A percentile compares a stretch with the other conserved stretches of the same genome.
Evolutionary conservation across 2,113 vertebrate species (phyloP).

Genomic region (Nyctereutes procyonoides): DNA sequence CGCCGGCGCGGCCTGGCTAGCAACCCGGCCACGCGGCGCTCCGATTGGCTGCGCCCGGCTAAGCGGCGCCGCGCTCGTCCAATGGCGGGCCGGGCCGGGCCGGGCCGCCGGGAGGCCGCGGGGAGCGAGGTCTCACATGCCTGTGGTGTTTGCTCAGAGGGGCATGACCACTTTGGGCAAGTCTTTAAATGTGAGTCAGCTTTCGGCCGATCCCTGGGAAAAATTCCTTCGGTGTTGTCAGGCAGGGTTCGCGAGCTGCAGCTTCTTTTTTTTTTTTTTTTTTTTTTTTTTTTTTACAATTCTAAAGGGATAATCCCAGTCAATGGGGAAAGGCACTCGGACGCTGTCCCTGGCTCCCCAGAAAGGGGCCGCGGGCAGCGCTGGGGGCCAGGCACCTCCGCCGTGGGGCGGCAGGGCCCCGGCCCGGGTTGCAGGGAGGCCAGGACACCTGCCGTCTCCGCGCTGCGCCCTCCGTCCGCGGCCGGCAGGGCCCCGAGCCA

Average conservation of each 20-base stretch:
- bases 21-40: slow-evolving; percentile 78
- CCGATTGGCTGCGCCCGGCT: slow-evolving; percentile 83
- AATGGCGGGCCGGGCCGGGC: slow-evolving; percentile 79
- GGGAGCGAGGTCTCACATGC: slow-evolving; percentile 87
- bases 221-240: slow-evolving; percentile 91
- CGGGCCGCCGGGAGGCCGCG: slow-evolving; percentile 82
- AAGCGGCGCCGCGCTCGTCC: slow-evolving; percentile 75
- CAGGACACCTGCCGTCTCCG: not conserved
- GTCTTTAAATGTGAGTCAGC: slow-evolving; percentile 91
- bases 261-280: slow-evolving; percentile 58
- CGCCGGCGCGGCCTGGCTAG: slow-evolving; percentile 65
- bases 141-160: slow-evolving; percentile 91
- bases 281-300: slow-evolving; percentile 70
- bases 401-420: not conserved
- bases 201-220: slow-evolving; percentile 90
- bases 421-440: not conserved
- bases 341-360: not conserved
- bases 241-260: slow-evolving; percentile 86
- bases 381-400: not conserved
- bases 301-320: slow-evolving; percentile 86
- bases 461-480: not conserved
- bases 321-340: slow-evolving; percentile 80
- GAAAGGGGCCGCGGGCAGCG: not conserved
- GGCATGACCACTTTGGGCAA: slow-evolving; percentile 90
- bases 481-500: not conserved